Evolutionary conservation across 2,888 invertebrate species (phyloP).

Genomic region (Drosophila bunnanda): DNA sequence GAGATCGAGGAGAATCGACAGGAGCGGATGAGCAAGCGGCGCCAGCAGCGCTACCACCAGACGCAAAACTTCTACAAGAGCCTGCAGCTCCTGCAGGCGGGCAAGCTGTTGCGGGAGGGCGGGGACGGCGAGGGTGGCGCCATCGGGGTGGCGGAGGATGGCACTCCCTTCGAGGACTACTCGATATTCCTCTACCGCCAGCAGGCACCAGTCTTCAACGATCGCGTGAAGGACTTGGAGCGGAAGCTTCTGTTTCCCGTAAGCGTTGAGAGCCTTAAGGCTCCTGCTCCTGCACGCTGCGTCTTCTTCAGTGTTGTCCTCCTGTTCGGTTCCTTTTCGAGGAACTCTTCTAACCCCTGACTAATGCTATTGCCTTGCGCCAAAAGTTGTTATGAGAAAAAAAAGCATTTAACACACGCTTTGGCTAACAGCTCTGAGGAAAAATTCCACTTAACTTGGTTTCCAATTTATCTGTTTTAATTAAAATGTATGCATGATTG

Average conservation of each 20-base stretch:
- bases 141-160: conserved; percentile 85
- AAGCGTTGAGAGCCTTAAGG: conserved; percentile 84
- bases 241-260: conserved; percentile 90
- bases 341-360: conserved; percentile 17
- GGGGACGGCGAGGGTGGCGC: conserved; percentile 31
- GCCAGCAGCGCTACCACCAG: conserved; percentile 90
- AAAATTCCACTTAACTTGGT: neutral
- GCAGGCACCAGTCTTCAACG: conserved; percentile 93
- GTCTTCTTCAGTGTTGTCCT: conserved; percentile 34
- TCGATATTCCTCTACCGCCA: conserved; percentile 94
- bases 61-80: conserved; percentile 94
- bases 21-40: conserved; percentile 88
- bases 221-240: conserved; percentile 92
- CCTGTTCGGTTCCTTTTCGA: conserved; percentile 6
- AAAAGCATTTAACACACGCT: conserved; percentile 11
- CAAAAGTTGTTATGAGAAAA: neutral
- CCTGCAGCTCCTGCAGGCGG: conserved; percentile 93
- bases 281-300: conserved; percentile 22
- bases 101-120: conserved; percentile 86
- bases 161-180: conserved; percentile 91
- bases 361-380: conserved; percentile 24
- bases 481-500: neutral
- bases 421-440: neutral
- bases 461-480: neutral
- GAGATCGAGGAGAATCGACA: conserved; percentile 89